Evolutionary conservation across 2,888 invertebrate genomes (phyloP), one percentile per base, ranked within the genome.

Genomic region (Ethmia dodecea): DNA sequence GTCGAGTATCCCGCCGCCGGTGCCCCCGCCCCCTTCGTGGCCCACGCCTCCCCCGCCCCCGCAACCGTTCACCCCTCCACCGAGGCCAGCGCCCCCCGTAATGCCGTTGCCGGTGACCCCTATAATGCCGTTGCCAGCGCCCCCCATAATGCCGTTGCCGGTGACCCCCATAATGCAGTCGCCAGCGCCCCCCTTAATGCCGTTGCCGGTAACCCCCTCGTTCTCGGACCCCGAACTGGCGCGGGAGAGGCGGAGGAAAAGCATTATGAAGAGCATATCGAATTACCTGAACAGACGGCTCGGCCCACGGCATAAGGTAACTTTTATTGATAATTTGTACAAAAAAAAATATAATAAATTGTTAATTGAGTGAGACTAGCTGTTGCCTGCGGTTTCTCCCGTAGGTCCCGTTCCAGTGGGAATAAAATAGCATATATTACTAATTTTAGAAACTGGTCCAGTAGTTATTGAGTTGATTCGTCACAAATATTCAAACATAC

Each of bases 201-300:
- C 72, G 4, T 52, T 75, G 20, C 70, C 77, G 6, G 80, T 78
- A 22, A 71, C 74, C 8, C 70, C 81, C 3, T 84, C 89, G 12
- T 86, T 86, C 44, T 90, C 89, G 2, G 89, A 90, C 60, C 89
- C 89, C 5, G 89, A 89, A 62, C 63, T 89, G 28, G 72, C 84
- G 31, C 65, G 81, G 37, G 76, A 86, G 13, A 93, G 93, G 55
- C 87, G 94, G 43, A 88, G 94, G 42, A 94, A 92, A 58, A 94
- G 94, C 72, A 91, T 95, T 33, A 94, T 95, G 58, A 94, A 93
- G 76, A 91, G 94, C 33, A 91, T 96, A 43, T 92, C 94, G 11
- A 94, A 92, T 67, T 93, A 95, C 69, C 93, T 96, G 65, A 89
- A 91, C 55, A 92, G 93, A 68, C 91, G 92, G 52, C 89, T 90